A percentile compares a stretch with the other conserved stretches of the same genome.
phyloP scores from a whole-genome alignment of 37 sponge, comb jelly and placozoan genomes.

The Bolinopsis microptera region DNA sequence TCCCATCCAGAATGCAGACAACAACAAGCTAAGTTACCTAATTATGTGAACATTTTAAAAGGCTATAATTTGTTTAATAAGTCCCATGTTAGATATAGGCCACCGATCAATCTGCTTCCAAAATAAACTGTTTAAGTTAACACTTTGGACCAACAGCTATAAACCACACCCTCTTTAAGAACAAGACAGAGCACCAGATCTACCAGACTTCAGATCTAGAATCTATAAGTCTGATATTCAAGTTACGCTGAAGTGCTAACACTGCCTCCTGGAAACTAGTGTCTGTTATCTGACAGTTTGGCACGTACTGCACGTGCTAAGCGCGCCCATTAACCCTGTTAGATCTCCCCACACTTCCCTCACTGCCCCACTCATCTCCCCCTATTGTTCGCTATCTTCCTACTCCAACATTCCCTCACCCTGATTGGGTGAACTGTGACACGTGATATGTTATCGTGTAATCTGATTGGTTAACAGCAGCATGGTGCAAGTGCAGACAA shows the following conservation, averaged over 20 bases:
- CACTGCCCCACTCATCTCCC: background rate
- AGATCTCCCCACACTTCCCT: background rate
- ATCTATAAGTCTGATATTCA: too few species aligned
- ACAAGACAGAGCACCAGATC: too few species aligned
- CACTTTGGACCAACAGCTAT: too few species aligned
- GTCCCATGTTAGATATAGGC: too few species aligned
- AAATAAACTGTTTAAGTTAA: too few species aligned
- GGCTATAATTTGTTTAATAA: too few species aligned
- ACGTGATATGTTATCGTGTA: background rate
- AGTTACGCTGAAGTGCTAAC: background rate
- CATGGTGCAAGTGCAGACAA: background rate
- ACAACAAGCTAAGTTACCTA: too few species aligned
- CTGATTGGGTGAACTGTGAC: background rate
- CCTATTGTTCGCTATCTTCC: background rate
- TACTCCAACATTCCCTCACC: background rate
- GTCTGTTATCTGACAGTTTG: background rate
- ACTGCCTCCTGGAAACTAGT: background rate
- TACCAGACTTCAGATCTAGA: too few species aligned
- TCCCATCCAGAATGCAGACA: too few species aligned
- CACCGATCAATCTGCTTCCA: too few species aligned
- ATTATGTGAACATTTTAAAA: too few species aligned
- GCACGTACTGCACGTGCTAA: background rate
- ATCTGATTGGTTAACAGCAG: background rate
- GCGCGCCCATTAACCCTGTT: background rate
- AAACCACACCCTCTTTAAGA: too few species aligned